Conservation (phyloP, 2,797 vertebrate species). For the Acrossocheilus fasciatus region DNA sequence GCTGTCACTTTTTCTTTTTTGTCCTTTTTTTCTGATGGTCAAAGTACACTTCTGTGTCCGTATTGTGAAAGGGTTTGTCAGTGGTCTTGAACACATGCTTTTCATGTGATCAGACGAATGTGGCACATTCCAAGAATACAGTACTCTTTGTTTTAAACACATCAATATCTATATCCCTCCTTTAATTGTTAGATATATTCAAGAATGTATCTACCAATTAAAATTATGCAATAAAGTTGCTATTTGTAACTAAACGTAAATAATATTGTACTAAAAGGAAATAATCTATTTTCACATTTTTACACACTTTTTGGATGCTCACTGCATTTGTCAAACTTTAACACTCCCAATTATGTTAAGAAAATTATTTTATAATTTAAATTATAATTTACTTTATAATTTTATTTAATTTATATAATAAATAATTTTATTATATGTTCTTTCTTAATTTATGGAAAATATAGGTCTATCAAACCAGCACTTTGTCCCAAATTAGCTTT, state of each 20-base stretch:
- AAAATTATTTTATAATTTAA: no score
- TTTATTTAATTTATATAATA: no score
- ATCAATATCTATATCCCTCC: neutral
- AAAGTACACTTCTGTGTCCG: constrained; percentile 32
- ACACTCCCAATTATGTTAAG: neutral
- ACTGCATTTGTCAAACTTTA: neutral
- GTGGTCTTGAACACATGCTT: neutral
- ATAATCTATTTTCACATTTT: neutral
- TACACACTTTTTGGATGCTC: neutral
- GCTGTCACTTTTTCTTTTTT: neutral
- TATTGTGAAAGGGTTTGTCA: constrained; percentile 29
- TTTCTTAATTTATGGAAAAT: neutral
- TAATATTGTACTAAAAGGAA: neutral
- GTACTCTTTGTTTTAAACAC: neutral
- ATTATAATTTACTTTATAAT: no score
- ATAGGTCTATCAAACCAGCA: neutral
- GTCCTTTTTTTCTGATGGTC: neutral
- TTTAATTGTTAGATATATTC: neutral
- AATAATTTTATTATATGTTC: no score
- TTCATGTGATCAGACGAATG: neutral
- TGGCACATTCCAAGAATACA: neutral
- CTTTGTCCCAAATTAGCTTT: neutral
- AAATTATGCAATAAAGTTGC: neutral
- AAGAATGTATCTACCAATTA: neutral
- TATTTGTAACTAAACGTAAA: neutral